These are phyloP conservation scores for Luidia sarsii DNA, from an alignment of 53 echinoderm and acorn worm genomes.

Conservation along the genomic window DNA sequence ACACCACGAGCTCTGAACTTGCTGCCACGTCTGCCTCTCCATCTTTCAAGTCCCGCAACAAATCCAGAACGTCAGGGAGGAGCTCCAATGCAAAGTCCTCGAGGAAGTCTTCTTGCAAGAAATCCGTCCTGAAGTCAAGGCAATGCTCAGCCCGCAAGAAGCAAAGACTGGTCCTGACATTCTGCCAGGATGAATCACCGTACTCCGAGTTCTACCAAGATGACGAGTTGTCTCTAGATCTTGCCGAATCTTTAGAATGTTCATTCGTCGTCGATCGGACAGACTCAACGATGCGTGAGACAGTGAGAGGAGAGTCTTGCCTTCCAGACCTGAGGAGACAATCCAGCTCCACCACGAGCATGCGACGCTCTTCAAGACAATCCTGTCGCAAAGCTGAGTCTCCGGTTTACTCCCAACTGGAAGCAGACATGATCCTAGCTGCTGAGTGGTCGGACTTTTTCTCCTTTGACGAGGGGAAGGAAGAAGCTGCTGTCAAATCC, in stretches of 20 bases:
- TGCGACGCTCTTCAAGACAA: too few species aligned
- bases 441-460: slow-evolving; percentile 52
- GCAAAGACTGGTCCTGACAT: slow-evolving; percentile 12
- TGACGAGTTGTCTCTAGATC: slow-evolving; percentile 32
- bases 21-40: slow-evolving; percentile 73
- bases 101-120: not conserved
- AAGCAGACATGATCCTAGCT: slow-evolving; percentile 55
- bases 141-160: slow-evolving; percentile 12
- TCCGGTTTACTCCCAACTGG: slow-evolving; percentile 56
- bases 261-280: slow-evolving; percentile 43
- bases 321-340: not conserved
- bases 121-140: not conserved
- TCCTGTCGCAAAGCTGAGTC: slow-evolving; percentile 1
- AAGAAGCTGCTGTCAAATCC: not conserved
- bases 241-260: slow-evolving; percentile 24
- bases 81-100: not conserved
- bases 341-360: not conserved
- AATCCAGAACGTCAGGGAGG: not conserved
- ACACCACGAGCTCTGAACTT: slow-evolving; percentile 57
- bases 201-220: slow-evolving; percentile 50
- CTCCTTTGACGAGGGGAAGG: slow-evolving; percentile 43
- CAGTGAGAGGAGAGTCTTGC: not conserved
- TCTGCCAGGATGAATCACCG: slow-evolving; percentile 24
- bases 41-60: slow-evolving; percentile 19
- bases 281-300: not conserved